Evolutionary conservation across 1,140 invertebrate genomes (phyloP), one percentile per base, ranked within the genome.

Genomic region (Callitettix versicolor): DNA sequence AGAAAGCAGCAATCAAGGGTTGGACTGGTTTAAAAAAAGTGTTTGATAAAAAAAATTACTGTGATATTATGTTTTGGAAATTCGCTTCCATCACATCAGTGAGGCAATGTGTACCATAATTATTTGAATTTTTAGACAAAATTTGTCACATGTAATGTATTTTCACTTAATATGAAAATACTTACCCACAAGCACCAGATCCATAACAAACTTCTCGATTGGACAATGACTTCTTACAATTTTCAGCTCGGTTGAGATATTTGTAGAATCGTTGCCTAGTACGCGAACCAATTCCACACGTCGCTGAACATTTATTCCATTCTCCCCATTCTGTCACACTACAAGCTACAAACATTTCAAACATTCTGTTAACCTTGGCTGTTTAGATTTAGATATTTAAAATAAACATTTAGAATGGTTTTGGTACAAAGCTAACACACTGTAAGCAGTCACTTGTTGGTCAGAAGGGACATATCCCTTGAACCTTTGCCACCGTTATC

Each of bases 181-280:
- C 56, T 53, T 72, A 75, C 61, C 78, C 79, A 51, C 76, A 68
- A 40, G 66, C 62, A 15, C 69, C 71, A 2, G 70, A 68, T 1
- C 73, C 73, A 20, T 67, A 69, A 58, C 81, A 85, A 1, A 58
- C 26, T n/a, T 62, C 63, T 47, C 78, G 71, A 41, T 77, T 73
- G 0, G 78, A 78, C 3, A 82, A 65, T 0, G 61, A 44, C 1
- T 60, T 64, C 26, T 71, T 73, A 63, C 82, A 85, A 12, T 74
- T 73, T 22, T 74, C 71, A 18, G 69, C 63, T 4, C 57, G 60
- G 0, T 80, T 79, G 3, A 15, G 30, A 51, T 51, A 34, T 12
- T 36, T 0, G 75, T 60, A 0, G n/a, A 15, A 17, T 21, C 48
- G 3, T 18, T 51, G 48, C 9, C 43, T 5, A 46, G 34, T 21